phyloP scores from a whole-genome alignment of 2,113 vertebrate species.

The Harpagus bidentatus region DNA sequence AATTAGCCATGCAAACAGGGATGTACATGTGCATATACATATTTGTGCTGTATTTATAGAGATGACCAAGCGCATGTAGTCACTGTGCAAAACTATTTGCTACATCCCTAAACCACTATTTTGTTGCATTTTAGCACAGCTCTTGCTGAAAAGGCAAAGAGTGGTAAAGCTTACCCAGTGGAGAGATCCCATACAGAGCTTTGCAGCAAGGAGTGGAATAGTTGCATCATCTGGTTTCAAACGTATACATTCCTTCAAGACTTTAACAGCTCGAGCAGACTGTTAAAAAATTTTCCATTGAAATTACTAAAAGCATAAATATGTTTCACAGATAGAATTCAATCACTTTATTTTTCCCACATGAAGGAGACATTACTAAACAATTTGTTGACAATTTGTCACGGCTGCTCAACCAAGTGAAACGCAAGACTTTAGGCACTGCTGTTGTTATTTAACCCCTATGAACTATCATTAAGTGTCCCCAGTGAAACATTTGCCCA shows the following conservation, averaged over 20 bases:
- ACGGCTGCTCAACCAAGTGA: background rate
- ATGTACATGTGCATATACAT: background rate
- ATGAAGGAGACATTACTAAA: background rate
- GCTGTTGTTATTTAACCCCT: background rate
- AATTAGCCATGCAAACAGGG: background rate
- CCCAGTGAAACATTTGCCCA: background rate
- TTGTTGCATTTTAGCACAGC: background rate
- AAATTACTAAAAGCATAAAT: conserved; percentile 17
- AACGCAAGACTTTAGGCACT: background rate
- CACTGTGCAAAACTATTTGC: background rate
- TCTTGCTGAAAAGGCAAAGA: background rate
- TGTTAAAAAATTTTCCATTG: conserved; percentile 54
- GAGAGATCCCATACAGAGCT: conserved; percentile 94
- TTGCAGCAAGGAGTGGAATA: conserved; percentile 93
- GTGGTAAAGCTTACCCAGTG: conserved; percentile 87
- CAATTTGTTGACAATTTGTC: background rate
- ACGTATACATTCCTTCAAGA: conserved; percentile 95
- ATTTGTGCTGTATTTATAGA: background rate
- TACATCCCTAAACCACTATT: background rate
- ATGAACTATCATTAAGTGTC: background rate
- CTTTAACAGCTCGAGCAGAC: conserved; percentile 95
- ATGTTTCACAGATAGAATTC: background rate
- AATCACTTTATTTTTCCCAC: background rate
- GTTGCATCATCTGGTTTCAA: conserved; percentile 94
- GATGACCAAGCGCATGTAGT: background rate